These are phyloP conservation scores for Coptodon bakossiorum DNA, from an alignment of 2,113 vertebrate genomes.

Conservation along the genomic window DNA sequence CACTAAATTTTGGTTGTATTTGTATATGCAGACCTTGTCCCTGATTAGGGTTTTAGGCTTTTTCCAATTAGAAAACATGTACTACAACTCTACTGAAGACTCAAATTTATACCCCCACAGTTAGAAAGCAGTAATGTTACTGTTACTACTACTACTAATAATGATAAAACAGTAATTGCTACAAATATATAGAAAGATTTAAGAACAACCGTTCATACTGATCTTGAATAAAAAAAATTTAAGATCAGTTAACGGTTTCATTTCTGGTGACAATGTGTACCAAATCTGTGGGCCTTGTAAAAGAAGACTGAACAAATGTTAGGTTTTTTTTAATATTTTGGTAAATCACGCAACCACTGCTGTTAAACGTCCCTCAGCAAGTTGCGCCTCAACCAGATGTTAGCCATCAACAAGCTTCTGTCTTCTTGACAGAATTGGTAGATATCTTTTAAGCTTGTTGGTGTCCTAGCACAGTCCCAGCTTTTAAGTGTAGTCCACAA, in stretches of 20 bases:
- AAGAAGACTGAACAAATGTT: not conserved
- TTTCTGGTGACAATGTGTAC: not conserved
- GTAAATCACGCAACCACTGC: not conserved
- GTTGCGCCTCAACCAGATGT: not conserved
- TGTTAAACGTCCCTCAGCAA: not conserved
- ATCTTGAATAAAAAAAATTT: not conserved
- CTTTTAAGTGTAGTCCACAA: not conserved
- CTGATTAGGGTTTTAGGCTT: not conserved
- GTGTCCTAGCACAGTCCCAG: not conserved
- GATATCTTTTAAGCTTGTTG: not conserved
- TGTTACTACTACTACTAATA: accelerated
- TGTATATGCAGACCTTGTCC: not conserved
- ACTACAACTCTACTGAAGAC: not conserved
- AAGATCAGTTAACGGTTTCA: not conserved
- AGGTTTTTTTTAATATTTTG: not conserved
- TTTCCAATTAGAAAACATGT: not conserved
- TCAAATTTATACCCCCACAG: not conserved
- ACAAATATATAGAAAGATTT: not conserved
- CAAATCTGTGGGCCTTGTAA: not conserved
- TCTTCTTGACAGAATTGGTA: not conserved
- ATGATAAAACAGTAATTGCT: not conserved
- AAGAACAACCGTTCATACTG: not conserved
- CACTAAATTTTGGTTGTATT: not conserved
- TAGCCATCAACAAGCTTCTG: not conserved
- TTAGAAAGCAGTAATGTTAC: not conserved